Evolutionary conservation across 2,888 invertebrate genomes (phyloP), one percentile per base, ranked within the genome.

Genomic region (Eumacrocentrus americanus): DNA sequence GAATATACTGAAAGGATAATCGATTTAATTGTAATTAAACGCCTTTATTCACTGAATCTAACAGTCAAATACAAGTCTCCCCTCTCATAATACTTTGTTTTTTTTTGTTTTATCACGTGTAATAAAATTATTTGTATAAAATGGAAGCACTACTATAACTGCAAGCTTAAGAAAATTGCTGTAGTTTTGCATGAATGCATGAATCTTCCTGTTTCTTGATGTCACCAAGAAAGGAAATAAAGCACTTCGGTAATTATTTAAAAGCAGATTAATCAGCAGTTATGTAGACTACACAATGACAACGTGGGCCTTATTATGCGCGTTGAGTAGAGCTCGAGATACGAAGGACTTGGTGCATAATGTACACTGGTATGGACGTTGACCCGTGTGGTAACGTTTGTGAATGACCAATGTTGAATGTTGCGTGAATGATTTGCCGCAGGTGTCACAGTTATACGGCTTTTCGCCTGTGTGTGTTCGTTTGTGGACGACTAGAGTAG

Each of bases 381-480:
- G 78, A 0, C 83, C 83, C 0, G 82, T 82, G 66, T 83, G 83
- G 60, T 81, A 80, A 34, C 83, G 73, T 56, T 78, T 76, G 67
- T 83, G 83, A 61, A 82, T 81, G 18, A 82, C 81, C 5, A 83
- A 70, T 0, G 81, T 80, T 3, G 82, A 81, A 18, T 74, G 74
- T 60, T 83, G 82, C 0, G 81, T 78, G 64, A 82, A 82, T 7
- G 76, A 74, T 64, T 82, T 82, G 2, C 75, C 78, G 62, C 83
- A 83, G 0, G 73, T 74, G 5, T 81, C 79, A 63, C 83, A 83
- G 2, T 66, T 74, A 62, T 82, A 83, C 0, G 82, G 82, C 50
- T 81, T 82, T 58, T 81, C 82, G 0, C 82, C 83, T 1, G 82
- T 81, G 60, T 83, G 83, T 2, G 79, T 79, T 20, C 82, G 72